Conservation (phyloP, 2,888 invertebrate species). For the Pardosa pseudoannulata region DNA sequence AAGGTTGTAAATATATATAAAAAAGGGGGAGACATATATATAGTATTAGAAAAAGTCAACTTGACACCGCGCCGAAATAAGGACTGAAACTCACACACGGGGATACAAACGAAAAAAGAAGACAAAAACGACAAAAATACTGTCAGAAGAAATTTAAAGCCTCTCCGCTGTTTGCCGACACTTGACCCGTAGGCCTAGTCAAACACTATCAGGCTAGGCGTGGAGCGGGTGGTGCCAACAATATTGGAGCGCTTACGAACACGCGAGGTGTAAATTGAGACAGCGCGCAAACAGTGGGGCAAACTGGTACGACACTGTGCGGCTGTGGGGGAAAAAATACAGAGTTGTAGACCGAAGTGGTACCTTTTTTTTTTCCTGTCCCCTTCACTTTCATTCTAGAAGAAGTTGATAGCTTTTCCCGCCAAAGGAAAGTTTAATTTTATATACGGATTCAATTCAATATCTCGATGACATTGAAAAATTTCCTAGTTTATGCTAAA, state of each 20-base stretch:
- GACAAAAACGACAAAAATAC: constrained; percentile 27
- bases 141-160: constrained; percentile 47
- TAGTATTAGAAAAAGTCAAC: constrained; percentile 15
- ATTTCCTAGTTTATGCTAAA: too few relatives aligned
- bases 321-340: neutral
- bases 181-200: constrained; percentile 68
- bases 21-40: constrained; percentile 1
- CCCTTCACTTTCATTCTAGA: neutral
- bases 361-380: too few relatives aligned
- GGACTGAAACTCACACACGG: neutral
- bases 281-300: constrained; percentile 48
- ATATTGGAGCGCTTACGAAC: constrained; percentile 41
- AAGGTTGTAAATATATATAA: neutral
- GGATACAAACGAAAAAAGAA: neutral
- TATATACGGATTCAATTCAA: too few relatives aligned
- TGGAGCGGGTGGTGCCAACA: constrained; percentile 53
- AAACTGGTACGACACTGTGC: constrained; percentile 44
- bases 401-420: too few relatives aligned
- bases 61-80: neutral
- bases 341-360: neutral
- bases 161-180: constrained; percentile 50
- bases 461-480: too few relatives aligned
- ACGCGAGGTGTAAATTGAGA: constrained; percentile 59
- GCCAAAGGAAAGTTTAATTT: too few relatives aligned
- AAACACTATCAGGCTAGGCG: constrained; percentile 63